Percentiles rank a stretch among this genome's conserved stretches.
phyloP scores from a whole-genome alignment of 2,888 invertebrate genomes.

The Dinocampus coccinellae region DNA sequence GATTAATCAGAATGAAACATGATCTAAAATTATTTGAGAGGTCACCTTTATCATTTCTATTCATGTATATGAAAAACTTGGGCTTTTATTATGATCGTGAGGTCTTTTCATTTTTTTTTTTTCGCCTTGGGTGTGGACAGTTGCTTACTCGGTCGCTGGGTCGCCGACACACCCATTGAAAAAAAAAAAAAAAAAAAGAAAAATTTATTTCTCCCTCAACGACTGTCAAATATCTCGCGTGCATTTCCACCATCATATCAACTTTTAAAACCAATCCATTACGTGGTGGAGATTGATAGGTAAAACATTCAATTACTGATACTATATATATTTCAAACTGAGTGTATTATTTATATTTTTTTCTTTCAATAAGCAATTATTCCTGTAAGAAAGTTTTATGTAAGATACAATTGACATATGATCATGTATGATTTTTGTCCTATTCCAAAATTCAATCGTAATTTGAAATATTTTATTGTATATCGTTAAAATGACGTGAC shows the following conservation, averaged over 20 bases:
- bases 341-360: not conserved
- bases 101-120: not conserved
- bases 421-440: too few species aligned
- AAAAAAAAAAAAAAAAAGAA: not conserved
- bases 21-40: not conserved
- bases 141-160: constrained; percentile 17
- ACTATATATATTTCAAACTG: not conserved
- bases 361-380: not conserved
- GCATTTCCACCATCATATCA: constrained; percentile 21
- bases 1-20: not conserved
- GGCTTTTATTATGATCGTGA: not conserved
- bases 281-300: not conserved
- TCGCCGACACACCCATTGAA: constrained; percentile 18
- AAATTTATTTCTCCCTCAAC: not conserved
- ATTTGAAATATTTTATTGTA: not conserved
- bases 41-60: constrained; percentile 16
- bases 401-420: too few species aligned
- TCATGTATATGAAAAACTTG: constrained; percentile 7
- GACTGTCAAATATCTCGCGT: constrained; percentile 19
- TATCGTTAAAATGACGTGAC: constrained; percentile 20
- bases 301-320: not conserved
- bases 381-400: too few species aligned
- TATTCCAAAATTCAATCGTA: too few species aligned
- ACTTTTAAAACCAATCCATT: constrained; percentile 20
- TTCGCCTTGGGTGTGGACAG: constrained; percentile 4